Conservation (phyloP, 2,797 vertebrate genomes). For the Vultur gryphus region DNA sequence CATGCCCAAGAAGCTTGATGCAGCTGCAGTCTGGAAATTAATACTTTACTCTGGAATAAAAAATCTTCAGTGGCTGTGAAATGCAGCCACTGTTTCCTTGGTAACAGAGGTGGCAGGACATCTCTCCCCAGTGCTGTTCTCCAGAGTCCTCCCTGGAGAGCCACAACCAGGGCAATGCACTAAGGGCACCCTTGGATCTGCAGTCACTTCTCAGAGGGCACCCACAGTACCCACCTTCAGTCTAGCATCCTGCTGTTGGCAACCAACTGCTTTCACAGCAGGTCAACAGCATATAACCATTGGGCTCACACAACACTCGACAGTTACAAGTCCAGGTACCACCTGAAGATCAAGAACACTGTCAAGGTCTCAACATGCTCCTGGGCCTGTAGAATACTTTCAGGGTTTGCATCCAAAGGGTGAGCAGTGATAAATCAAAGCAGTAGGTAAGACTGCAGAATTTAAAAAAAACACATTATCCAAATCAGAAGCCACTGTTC, state of each 20-base stretch:
- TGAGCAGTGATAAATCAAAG: not conserved
- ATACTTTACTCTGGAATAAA: not conserved
- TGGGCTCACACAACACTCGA: not conserved
- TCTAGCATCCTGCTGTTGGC: not conserved
- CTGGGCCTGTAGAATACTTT: not conserved
- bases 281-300: not conserved
- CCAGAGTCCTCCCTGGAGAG: not conserved
- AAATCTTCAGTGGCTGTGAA: not conserved
- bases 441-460: not conserved
- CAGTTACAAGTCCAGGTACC: not conserved
- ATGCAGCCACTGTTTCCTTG: not conserved
- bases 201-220: not conserved
- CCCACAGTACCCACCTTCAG: not conserved
- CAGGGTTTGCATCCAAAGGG: not conserved
- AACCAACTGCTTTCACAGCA: not conserved
- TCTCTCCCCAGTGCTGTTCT: not conserved
- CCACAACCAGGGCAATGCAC: not conserved
- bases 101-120: not conserved
- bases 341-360: not conserved
- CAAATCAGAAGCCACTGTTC: not conserved
- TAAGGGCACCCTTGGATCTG: not conserved
- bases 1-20: not conserved
- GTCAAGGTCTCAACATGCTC: not conserved
- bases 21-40: not conserved
- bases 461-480: not conserved